phyloP scores from a whole-genome alignment of 1,140 invertebrate genomes.

The Bombus polaris region DNA sequence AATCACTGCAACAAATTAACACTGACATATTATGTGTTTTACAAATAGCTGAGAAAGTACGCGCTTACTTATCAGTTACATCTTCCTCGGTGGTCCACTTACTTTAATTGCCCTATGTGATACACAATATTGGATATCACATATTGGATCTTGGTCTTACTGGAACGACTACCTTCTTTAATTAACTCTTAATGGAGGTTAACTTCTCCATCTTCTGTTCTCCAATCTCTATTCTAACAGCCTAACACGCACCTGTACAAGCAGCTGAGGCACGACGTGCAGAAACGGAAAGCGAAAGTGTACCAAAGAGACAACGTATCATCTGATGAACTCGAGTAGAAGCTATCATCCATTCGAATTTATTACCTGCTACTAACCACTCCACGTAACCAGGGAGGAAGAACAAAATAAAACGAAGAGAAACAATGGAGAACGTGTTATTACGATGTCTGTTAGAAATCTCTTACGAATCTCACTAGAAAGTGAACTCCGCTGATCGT shows the following conservation, averaged over 20 bases:
- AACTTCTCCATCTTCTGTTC: background rate
- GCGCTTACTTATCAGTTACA: background rate
- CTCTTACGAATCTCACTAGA: conserved; percentile 14
- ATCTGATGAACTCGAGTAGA: background rate
- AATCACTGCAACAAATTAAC: background rate
- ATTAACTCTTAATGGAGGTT: background rate
- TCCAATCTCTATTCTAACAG: conserved; percentile 8
- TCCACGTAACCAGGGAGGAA: background rate
- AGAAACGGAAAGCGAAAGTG: conserved; percentile 12
- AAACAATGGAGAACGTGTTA: background rate
- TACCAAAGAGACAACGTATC: background rate
- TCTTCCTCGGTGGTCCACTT: background rate
- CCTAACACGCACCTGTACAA: conserved; percentile 11
- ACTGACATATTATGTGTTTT: background rate
- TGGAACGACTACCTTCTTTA: background rate
- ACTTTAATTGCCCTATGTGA: background rate
- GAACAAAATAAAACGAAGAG: background rate
- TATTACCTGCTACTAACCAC: background rate
- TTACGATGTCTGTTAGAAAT: background rate
- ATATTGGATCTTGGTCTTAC: background rate
- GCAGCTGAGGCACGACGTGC: background rate
- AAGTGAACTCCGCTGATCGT: background rate
- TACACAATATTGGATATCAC: background rate
- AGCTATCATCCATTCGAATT: background rate
- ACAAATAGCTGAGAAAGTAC: background rate